phyloP scores from a whole-genome alignment of 2,888 invertebrate species.

The Catocala nupta region DNA sequence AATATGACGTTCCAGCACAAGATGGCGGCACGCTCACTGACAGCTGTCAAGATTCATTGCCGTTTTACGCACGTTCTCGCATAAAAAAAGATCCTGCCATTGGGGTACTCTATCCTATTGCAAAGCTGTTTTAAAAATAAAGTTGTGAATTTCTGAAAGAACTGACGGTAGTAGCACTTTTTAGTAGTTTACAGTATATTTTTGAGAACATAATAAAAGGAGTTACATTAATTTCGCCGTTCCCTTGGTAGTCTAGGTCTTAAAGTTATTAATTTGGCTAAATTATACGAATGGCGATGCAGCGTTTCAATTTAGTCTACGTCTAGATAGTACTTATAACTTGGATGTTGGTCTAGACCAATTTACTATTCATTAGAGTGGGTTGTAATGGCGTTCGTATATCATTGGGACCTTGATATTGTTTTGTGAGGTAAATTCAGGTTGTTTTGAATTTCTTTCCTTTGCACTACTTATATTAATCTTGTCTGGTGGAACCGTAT shows the following conservation, averaged over 20 bases:
- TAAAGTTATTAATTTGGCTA: conserved; percentile 41
- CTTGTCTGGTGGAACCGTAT: too few species aligned
- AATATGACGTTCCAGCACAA: too few species aligned
- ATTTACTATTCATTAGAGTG: conserved; percentile 22
- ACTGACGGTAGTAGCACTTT: too few species aligned
- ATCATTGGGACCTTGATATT: conserved; percentile 2
- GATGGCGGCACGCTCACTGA: too few species aligned
- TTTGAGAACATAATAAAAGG: conserved; percentile 1
- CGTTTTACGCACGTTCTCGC: too few species aligned
- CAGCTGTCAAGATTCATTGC: too few species aligned
- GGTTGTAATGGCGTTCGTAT: conserved; percentile 2
- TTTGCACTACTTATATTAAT: too few species aligned
- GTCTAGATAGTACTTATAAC: conserved; percentile 21
- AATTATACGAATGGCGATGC: conserved; percentile 39
- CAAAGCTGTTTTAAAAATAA: too few species aligned
- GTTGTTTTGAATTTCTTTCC: too few species aligned
- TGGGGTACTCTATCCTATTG: too few species aligned
- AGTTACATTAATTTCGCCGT: conserved; percentile 16
- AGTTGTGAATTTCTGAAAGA: too few species aligned
- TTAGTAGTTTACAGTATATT: not conserved
- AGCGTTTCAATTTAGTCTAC: conserved; percentile 20
- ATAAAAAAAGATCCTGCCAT: too few species aligned
- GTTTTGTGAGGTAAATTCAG: not conserved
- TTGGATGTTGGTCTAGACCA: conserved; percentile 33
- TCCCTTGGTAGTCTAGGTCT: conserved; percentile 22